These are phyloP conservation scores for Dolomedes plantarius DNA, from an alignment of 2,888 invertebrate species.

Conservation along the genomic window DNA sequence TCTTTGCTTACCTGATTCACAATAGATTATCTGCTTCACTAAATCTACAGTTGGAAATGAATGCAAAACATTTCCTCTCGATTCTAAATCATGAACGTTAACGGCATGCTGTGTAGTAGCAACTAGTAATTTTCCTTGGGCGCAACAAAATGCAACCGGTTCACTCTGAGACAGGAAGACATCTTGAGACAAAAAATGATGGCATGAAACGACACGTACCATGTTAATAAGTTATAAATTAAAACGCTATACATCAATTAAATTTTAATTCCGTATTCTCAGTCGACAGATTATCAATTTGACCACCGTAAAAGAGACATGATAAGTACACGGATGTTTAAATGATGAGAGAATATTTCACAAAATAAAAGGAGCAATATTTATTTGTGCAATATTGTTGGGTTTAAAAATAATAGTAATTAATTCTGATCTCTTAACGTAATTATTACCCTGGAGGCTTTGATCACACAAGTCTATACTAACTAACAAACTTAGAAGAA, in stretches of 20 bases:
- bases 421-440: too few relatives aligned
- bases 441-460: too few relatives aligned
- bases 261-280: too few relatives aligned
- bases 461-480: too few relatives aligned
- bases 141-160: conserved; percentile 82
- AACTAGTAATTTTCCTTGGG: conserved; percentile 79
- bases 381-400: too few relatives aligned
- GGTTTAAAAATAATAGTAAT: too few relatives aligned
- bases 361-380: too few relatives aligned
- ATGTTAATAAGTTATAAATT: conserved; percentile 76
- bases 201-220: conserved; percentile 84
- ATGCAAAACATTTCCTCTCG: conserved; percentile 79
- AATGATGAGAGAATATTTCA: too few relatives aligned
- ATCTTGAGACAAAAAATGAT: conserved; percentile 83
- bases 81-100: conserved; percentile 79
- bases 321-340: too few relatives aligned
- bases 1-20: conserved; percentile 61
- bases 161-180: conserved; percentile 82
- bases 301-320: too few relatives aligned
- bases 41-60: conserved; percentile 81
- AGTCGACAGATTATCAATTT: too few relatives aligned
- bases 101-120: conserved; percentile 80
- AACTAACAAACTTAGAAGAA: too few relatives aligned
- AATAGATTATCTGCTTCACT: conserved; percentile 62
- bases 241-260: background rate